These are phyloP conservation scores for Cliona cf. orientalis DNA, from an alignment of 37 sponge, comb jelly and placozoan species.

Conservation along the genomic window DNA sequence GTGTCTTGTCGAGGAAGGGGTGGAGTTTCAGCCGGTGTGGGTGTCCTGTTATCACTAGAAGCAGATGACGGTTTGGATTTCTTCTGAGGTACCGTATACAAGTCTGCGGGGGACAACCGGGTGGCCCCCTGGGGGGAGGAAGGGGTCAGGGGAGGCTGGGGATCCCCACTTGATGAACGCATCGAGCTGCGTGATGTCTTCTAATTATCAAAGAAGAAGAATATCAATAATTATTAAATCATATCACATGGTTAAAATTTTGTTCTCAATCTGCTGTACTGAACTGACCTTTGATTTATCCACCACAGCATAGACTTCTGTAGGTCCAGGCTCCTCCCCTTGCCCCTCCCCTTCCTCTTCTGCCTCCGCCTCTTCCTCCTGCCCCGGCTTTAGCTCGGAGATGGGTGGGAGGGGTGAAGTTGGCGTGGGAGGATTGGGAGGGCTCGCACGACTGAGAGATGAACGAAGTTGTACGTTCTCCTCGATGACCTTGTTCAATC, in stretches of 20 bases:
- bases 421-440: constrained; percentile 13
- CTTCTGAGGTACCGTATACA: constrained; percentile 11
- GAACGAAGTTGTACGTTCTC: constrained; percentile 48
- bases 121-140: background rate
- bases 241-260: too few species aligned
- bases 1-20: constrained; percentile 38
- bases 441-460: background rate
- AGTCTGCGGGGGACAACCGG: background rate
- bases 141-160: constrained; percentile 11
- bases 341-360: too few species aligned
- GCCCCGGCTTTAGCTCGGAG: constrained; percentile 9
- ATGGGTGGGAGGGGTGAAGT: constrained; percentile 28
- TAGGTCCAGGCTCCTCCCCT: background rate
- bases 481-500: constrained; percentile 57
- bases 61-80: constrained; percentile 13
- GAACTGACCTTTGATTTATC: constrained; percentile 20
- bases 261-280: too few species aligned
- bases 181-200: background rate
- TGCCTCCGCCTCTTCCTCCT: background rate
- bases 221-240: background rate
- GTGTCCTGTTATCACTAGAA: background rate
- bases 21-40: constrained; percentile 20
- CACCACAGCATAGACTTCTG: constrained; percentile 20
- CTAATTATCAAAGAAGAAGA: background rate
- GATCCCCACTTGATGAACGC: too few species aligned